Percentiles rank a stretch among this genome's conserved stretches.
Conservation (phyloP, 2,888 invertebrate species). For the Lycaena phlaeas region DNA sequence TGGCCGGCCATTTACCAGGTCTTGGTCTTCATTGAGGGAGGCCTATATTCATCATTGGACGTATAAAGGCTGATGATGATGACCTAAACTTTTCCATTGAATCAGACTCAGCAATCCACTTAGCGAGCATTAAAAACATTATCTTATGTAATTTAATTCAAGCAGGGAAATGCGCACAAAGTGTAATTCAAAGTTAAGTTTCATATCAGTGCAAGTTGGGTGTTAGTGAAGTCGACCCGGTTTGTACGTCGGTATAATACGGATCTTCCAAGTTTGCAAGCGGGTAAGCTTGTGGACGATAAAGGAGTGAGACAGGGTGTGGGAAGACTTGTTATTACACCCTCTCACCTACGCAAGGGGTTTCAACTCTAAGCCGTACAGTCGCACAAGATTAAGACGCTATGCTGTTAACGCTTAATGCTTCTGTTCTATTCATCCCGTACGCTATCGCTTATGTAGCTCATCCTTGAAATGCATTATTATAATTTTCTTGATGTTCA, state of each 20-base stretch:
- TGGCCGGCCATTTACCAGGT: too few relatives aligned
- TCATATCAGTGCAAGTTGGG: conserved; percentile 41
- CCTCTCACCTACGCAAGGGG: conserved; percentile 66
- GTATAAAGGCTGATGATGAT: too few relatives aligned
- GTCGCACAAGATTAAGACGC: conserved; percentile 66
- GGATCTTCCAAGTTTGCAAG: conserved; percentile 61
- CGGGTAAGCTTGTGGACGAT: conserved; percentile 44
- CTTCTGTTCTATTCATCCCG: conserved; percentile 41
- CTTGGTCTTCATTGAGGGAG: too few relatives aligned
- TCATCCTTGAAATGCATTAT: conserved; percentile 29
- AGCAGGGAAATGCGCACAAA: not conserved
- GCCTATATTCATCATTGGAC: too few relatives aligned
- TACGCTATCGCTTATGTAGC: conserved; percentile 37
- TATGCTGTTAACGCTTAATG: conserved; percentile 46
- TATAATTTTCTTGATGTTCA: too few relatives aligned
- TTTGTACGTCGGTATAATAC: conserved; percentile 58
- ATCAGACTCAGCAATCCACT: not conserved
- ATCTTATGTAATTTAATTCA: not conserved
- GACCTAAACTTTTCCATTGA: too few relatives aligned
- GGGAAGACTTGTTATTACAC: conserved; percentile 65
- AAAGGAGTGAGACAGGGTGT: conserved; percentile 32
- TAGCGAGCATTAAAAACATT: not conserved
- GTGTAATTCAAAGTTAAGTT: conserved; percentile 25
- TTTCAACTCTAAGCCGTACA: conserved; percentile 51
- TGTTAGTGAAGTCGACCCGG: conserved; percentile 54